These are phyloP conservation scores for Trichonephila clavipes DNA, from an alignment of 1,140 invertebrate species.

Conservation along the genomic window DNA sequence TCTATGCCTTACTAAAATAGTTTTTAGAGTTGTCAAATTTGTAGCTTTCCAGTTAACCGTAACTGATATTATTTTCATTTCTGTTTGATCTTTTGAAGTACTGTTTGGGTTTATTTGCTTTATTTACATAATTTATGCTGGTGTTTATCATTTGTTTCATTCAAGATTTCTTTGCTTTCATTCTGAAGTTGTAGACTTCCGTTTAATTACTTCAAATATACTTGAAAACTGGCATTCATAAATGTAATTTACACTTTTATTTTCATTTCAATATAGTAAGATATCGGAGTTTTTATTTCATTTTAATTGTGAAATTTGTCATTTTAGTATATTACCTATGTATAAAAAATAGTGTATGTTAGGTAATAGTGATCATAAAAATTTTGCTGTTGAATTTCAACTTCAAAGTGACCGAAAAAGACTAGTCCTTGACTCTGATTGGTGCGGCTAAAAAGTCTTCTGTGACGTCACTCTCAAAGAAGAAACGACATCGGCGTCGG, in stretches of 20 bases:
- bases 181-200: not conserved
- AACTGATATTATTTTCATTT: constrained; percentile 34
- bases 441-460: constrained; percentile 56
- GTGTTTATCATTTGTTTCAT: not conserved
- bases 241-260: not conserved
- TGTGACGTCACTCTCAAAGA: constrained; percentile 55
- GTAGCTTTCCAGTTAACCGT: not conserved
- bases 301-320: not conserved
- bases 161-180: not conserved
- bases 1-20: not conserved
- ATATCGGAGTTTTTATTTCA: not conserved
- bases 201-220: not conserved
- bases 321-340: not conserved
- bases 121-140: not conserved
- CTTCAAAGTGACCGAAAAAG: constrained; percentile 69
- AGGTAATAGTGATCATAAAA: not conserved
- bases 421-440: constrained; percentile 64
- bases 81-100: not conserved
- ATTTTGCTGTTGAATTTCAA: not conserved
- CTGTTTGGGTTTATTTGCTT: not conserved
- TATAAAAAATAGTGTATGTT: not conserved
- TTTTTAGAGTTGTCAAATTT: constrained; percentile 11
- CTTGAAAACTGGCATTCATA: not conserved
- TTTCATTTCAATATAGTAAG: not conserved
- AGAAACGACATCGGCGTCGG: constrained; percentile 45